A percentile compares a stretch with the other conserved stretches of the same genome.
These are phyloP conservation scores for Phragmatobia fuliginosa DNA, from an alignment of 2,888 invertebrate genomes.

Conservation along the genomic window DNA sequence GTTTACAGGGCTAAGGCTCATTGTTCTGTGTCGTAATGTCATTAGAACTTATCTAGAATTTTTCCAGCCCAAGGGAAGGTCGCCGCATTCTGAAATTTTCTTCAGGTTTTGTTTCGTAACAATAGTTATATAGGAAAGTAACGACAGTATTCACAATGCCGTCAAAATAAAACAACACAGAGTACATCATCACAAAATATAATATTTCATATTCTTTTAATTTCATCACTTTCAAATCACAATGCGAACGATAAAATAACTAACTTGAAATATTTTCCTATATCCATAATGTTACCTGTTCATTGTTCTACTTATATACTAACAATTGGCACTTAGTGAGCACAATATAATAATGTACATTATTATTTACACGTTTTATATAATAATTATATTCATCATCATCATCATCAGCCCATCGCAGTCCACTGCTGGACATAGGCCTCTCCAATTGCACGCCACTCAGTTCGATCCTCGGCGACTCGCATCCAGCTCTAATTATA, in stretches of 20 bases:
- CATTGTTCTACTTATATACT: constrained; percentile 72
- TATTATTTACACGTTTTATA: constrained; percentile 51
- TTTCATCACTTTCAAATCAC: constrained; percentile 74
- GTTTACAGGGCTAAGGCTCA: no score
- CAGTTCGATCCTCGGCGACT: no score
- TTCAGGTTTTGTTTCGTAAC: no score
- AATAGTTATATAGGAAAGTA: background rate
- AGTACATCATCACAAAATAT: constrained; percentile 67
- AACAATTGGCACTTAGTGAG: constrained; percentile 83
- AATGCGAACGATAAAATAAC: constrained; percentile 56
- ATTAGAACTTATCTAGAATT: no score
- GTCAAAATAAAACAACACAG: constrained; percentile 29
- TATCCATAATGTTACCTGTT: constrained; percentile 37
- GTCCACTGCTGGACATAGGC: no score
- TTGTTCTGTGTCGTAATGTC: no score
- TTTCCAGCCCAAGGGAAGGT: no score
- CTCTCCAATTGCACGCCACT: no score
- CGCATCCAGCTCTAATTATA: no score
- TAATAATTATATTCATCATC: no score
- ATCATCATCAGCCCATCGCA: no score
- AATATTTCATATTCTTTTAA: constrained; percentile 61
- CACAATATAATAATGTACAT: constrained; percentile 70
- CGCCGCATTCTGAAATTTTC: no score
- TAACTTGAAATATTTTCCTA: constrained; percentile 49
- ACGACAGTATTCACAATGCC: background rate